Conservation (phyloP, 2,113 vertebrate genomes). For the Oncorhynchus masou region DNA sequence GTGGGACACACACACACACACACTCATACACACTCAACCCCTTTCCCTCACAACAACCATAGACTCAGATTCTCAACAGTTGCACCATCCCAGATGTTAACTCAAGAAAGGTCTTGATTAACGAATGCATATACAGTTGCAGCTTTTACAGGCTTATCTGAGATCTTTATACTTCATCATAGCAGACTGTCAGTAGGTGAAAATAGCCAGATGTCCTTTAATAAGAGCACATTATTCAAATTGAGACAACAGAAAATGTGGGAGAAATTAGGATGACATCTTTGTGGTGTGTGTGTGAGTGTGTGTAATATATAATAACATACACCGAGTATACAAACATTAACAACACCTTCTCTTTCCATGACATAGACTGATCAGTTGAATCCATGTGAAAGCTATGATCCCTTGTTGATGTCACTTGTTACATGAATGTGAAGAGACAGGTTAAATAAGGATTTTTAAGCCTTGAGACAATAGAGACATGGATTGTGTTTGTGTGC, state of each 20-base stretch:
- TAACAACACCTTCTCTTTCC: too few species aligned
- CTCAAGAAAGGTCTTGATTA: not conserved
- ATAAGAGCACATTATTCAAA: not conserved
- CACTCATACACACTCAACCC: too few species aligned
- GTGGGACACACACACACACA: too few species aligned
- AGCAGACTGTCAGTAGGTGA: not conserved
- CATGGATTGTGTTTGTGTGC: too few species aligned
- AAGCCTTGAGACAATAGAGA: too few species aligned
- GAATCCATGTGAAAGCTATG: too few species aligned
- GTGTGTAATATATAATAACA: slow-evolving; percentile 28
- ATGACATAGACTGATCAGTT: not conserved
- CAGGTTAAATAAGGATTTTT: too few species aligned
- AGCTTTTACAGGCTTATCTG: not conserved
- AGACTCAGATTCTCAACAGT: too few species aligned
- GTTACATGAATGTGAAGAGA: too few species aligned
- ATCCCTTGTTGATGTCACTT: too few species aligned
- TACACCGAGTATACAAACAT: not conserved
- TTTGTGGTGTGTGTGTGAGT: not conserved
- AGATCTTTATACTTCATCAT: not conserved
- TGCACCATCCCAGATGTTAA: too few species aligned
- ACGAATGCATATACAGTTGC: not conserved
- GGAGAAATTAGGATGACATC: slow-evolving; percentile 13
- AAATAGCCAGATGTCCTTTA: not conserved
- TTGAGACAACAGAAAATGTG: not conserved
- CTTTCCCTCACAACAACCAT: too few species aligned